These are phyloP conservation scores for Sebastes flavidus DNA, from an alignment of 2,797 vertebrate species.

Conservation along the genomic window DNA sequence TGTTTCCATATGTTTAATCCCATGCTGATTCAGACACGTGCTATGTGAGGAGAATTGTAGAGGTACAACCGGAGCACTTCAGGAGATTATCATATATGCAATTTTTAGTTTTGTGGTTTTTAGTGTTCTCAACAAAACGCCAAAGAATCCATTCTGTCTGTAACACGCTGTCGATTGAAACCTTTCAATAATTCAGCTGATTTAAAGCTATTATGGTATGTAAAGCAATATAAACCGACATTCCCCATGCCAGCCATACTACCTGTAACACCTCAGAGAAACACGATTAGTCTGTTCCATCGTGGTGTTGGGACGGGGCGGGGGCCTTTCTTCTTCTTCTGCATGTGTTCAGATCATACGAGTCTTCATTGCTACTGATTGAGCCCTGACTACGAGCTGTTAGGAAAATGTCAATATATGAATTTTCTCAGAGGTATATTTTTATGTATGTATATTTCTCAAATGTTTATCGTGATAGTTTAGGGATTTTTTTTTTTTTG, in stretches of 20 bases:
- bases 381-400: constrained; percentile 72
- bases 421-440: constrained; percentile 75
- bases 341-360: constrained; percentile 54
- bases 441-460: constrained; percentile 72
- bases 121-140: constrained; percentile 17
- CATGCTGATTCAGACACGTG: constrained; percentile 1
- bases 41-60: not conserved
- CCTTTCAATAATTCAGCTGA: constrained; percentile 2
- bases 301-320: constrained; percentile 37
- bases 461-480: constrained; percentile 61
- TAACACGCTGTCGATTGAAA: not conserved
- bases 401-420: constrained; percentile 59
- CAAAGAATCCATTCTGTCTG: constrained; percentile 64
- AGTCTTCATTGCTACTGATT: constrained; percentile 64
- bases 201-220: constrained; percentile 13
- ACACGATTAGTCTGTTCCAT: constrained; percentile 21
- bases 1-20: constrained; percentile 20
- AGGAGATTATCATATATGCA: constrained; percentile 56
- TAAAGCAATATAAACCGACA: constrained; percentile 63
- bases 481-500: constrained; percentile 56
- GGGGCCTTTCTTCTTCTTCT: constrained; percentile 41
- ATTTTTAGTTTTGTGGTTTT: not conserved
- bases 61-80: constrained; percentile 46
- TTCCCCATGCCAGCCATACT: constrained; percentile 64
- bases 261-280: constrained; percentile 27